phyloP scores from a whole-genome alignment of 2,797 vertebrate genomes.

The Siniperca obscura region DNA sequence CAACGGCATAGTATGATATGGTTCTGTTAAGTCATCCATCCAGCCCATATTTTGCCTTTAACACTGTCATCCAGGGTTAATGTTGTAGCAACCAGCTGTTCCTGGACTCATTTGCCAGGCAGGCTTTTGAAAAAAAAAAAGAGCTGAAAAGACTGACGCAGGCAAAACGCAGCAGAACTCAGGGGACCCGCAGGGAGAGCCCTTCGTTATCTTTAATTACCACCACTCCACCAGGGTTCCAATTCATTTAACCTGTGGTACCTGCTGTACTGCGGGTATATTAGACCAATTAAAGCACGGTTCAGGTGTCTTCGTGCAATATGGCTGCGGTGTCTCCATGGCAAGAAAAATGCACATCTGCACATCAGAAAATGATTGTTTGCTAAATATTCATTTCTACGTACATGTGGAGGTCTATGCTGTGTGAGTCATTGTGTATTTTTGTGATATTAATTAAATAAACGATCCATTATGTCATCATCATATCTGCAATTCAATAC shows the following conservation, averaged over 20 bases:
- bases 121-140: slow-evolving; percentile 58
- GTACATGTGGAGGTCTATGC: not conserved
- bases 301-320: slow-evolving; percentile 55
- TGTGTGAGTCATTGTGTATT: not conserved
- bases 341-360: slow-evolving; percentile 33
- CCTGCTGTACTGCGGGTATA: slow-evolving; percentile 68
- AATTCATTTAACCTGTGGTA: slow-evolving; percentile 82
- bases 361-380: slow-evolving; percentile 26
- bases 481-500: not conserved
- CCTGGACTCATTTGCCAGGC: slow-evolving; percentile 49
- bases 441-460: too few species aligned
- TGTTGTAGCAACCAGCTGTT: slow-evolving; percentile 65
- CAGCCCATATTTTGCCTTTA: not conserved
- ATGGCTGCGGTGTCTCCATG: slow-evolving; percentile 70
- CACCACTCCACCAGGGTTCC: slow-evolving; percentile 75
- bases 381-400: not conserved
- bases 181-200: slow-evolving; percentile 76
- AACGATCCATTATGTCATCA: not conserved
- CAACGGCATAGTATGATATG: not conserved
- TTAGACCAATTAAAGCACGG: slow-evolving; percentile 82
- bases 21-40: not conserved
- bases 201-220: slow-evolving; percentile 88
- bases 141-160: slow-evolving; percentile 82
- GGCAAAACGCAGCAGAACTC: slow-evolving; percentile 69
- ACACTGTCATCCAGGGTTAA: slow-evolving; percentile 9